phyloP scores from a whole-genome alignment of 2,113 vertebrate species.

The Campylomormyrus tamandua region DNA sequence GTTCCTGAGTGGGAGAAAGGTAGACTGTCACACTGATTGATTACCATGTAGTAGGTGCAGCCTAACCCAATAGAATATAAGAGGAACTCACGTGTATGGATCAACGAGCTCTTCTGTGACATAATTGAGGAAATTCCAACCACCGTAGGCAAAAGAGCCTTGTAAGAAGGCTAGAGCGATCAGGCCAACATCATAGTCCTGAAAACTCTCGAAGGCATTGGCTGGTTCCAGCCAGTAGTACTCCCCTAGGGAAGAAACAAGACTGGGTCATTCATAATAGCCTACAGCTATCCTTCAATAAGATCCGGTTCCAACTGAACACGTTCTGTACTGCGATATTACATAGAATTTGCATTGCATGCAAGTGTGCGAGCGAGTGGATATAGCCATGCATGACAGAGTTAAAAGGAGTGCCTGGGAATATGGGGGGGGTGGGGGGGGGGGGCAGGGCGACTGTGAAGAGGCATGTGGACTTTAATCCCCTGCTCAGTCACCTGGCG shows the following conservation, averaged over 20 bases:
- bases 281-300: neutral
- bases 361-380: neutral
- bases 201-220: constrained; percentile 79
- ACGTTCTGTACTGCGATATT: neutral
- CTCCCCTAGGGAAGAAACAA: constrained; percentile 56
- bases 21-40: neutral
- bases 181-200: constrained; percentile 74
- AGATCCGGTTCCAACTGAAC: neutral
- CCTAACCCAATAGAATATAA: too few species aligned
- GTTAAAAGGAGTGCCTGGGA: neutral
- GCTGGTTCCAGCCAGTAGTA: constrained; percentile 85
- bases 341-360: neutral
- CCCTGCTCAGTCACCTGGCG: constrained; percentile 5
- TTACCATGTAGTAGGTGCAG: too few species aligned
- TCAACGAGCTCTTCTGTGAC: constrained; percentile 88
- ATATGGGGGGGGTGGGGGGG: neutral
- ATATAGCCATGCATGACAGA: neutral
- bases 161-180: constrained; percentile 82
- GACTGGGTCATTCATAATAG: neutral
- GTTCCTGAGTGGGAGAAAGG: constrained; percentile 59
- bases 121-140: constrained; percentile 94
- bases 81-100: constrained; percentile 71
- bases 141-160: constrained; percentile 86
- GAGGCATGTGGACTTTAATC: constrained; percentile 17
- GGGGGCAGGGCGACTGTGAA: neutral